Conservation (phyloP, 2,113 vertebrate species). For the Prunella himalayana region DNA sequence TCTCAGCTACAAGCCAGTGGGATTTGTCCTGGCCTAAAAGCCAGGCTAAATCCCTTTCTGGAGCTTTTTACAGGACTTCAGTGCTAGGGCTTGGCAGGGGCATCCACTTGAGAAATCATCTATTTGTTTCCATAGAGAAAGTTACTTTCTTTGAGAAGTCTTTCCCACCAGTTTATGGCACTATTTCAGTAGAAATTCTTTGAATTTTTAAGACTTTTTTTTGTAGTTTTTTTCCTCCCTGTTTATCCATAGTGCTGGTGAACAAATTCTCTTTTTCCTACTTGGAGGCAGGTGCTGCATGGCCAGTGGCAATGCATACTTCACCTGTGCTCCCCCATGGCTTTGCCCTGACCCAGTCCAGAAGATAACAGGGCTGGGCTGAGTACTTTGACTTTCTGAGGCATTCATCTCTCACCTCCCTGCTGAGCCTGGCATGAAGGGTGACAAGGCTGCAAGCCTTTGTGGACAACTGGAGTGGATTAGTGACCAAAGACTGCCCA, state of each 20-base stretch:
- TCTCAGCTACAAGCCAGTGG: background rate
- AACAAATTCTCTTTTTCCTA: background rate
- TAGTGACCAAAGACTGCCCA: background rate
- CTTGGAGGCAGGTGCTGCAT: background rate
- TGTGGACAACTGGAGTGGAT: conserved; percentile 32
- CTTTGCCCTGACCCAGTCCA: background rate
- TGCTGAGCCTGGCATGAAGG: background rate
- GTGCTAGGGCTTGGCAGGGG: background rate
- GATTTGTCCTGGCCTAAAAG: background rate
- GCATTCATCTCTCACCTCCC: conserved; percentile 5
- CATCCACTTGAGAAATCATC: background rate
- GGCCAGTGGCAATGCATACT: background rate
- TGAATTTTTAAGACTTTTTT: background rate
- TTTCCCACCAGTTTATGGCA: background rate
- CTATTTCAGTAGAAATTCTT: background rate
- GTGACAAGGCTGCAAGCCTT: background rate
- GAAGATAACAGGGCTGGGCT: background rate
- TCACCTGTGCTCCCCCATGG: background rate
- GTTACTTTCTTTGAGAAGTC: background rate
- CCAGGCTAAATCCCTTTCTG: background rate
- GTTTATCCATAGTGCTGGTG: background rate
- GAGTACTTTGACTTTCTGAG: background rate
- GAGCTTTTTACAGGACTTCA: background rate
- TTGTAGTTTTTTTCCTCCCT: fast-evolving
- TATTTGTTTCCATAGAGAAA: background rate